Conservation (phyloP, 2,113 vertebrate genomes). For the Notothenia coriiceps region DNA sequence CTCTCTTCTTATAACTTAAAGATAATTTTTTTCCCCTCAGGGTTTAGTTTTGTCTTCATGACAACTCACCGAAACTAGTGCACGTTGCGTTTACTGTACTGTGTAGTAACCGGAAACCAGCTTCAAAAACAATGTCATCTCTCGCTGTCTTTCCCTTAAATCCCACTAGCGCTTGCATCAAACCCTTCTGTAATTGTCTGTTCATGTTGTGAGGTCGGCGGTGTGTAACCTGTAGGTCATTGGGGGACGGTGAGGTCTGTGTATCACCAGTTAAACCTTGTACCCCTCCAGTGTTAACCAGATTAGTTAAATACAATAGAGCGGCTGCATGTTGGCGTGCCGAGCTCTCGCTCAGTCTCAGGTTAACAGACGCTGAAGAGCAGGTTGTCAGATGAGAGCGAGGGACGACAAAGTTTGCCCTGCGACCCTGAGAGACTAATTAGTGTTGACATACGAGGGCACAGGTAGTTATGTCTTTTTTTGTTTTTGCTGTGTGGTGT, state of each 20-base stretch:
- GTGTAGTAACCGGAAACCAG: constrained; percentile 71
- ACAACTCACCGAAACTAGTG: constrained; percentile 70
- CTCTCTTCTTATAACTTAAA: constrained; percentile 31
- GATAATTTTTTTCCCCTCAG: background rate
- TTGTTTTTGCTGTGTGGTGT: background rate
- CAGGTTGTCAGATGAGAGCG: constrained; percentile 28
- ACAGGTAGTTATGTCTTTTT: constrained; percentile 14
- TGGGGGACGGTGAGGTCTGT: background rate
- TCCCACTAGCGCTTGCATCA: constrained; percentile 18
- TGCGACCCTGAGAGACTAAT: constrained; percentile 82
- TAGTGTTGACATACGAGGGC: constrained; percentile 53
- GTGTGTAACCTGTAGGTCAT: background rate
- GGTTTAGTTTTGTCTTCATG: constrained; percentile 59
- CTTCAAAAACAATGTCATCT: constrained; percentile 13
- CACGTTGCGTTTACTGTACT: constrained; percentile 48
- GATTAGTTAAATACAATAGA: background rate
- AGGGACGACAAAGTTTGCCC: constrained; percentile 54
- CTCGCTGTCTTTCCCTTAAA: constrained; percentile 7
- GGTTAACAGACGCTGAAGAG: constrained; percentile 9
- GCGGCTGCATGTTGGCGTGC: background rate
- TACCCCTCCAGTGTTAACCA: background rate
- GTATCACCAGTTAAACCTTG: background rate
- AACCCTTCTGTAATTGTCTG: constrained; percentile 31
- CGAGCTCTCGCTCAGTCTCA: background rate
- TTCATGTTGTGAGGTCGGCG: constrained; percentile 35